Evolutionary conservation across 2,797 vertebrate genomes (phyloP).

Genomic region (Myotis vivesi): DNA sequence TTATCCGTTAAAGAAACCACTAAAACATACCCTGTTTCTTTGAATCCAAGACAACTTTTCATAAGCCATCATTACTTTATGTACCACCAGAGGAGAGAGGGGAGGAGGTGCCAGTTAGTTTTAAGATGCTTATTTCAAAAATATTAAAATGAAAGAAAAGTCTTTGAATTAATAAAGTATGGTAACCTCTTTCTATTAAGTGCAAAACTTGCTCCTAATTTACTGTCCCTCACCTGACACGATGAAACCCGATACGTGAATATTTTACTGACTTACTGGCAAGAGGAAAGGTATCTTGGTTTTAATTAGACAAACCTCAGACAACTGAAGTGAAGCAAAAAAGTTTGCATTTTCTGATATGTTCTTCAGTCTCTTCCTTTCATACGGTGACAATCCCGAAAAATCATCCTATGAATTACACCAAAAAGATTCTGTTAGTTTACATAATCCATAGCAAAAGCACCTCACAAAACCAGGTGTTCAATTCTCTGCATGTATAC

Average conservation of each 20-base stretch:
- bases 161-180: neutral
- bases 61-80: neutral
- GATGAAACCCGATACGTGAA: neutral
- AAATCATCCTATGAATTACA: slow-evolving; percentile 71
- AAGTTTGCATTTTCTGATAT: slow-evolving; percentile 92
- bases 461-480: neutral
- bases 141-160: neutral
- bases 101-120: neutral
- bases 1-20: neutral
- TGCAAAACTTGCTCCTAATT: neutral
- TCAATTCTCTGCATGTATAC: slow-evolving; percentile 13
- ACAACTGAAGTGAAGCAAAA: slow-evolving; percentile 90
- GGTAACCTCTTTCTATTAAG: neutral
- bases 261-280: neutral
- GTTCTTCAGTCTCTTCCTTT: slow-evolving; percentile 92
- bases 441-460: neutral
- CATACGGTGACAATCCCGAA: slow-evolving; percentile 87
- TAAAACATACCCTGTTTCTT: neutral
- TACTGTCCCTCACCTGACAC: neutral
- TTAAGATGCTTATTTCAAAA: slow-evolving; percentile 22
- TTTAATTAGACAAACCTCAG: slow-evolving; percentile 85
- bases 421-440: slow-evolving; percentile 55
- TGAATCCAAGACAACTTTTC: neutral
- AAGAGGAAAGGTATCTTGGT: neutral
- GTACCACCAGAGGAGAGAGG: neutral